phyloP scores from a whole-genome alignment of 2,888 invertebrate species.

The Lamellibrachia columna region DNA sequence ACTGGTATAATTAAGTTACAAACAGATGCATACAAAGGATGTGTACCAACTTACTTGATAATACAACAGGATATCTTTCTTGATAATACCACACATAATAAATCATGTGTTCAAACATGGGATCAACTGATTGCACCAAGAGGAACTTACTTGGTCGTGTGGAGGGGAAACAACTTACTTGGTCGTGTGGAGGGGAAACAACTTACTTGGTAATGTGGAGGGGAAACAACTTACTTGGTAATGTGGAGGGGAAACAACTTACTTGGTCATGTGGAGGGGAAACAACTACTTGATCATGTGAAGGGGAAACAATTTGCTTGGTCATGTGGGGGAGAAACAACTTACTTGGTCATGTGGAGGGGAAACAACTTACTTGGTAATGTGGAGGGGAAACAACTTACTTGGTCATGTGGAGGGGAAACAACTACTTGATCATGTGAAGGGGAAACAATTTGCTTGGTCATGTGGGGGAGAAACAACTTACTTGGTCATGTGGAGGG shows the following conservation, averaged over 20 bases:
- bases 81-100: too few relatives aligned
- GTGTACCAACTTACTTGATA: too few relatives aligned
- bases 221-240: not conserved
- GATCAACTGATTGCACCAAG: not conserved
- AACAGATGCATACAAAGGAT: too few relatives aligned
- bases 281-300: not conserved
- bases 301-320: not conserved
- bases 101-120: not conserved
- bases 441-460: not conserved
- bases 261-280: not conserved
- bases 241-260: not conserved
- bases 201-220: not conserved
- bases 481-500: not conserved
- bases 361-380: not conserved
- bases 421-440: not conserved
- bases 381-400: not conserved
- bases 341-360: not conserved
- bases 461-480: not conserved
- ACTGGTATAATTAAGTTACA: not conserved
- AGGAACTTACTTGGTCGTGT: not conserved
- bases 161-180: not conserved
- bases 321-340: not conserved
- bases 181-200: not conserved
- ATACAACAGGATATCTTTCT: too few relatives aligned
- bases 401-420: not conserved